Base-by-base conservation (phyloP, 2,888 invertebrate species). In the Cremastobaeus sp. region DNA sequence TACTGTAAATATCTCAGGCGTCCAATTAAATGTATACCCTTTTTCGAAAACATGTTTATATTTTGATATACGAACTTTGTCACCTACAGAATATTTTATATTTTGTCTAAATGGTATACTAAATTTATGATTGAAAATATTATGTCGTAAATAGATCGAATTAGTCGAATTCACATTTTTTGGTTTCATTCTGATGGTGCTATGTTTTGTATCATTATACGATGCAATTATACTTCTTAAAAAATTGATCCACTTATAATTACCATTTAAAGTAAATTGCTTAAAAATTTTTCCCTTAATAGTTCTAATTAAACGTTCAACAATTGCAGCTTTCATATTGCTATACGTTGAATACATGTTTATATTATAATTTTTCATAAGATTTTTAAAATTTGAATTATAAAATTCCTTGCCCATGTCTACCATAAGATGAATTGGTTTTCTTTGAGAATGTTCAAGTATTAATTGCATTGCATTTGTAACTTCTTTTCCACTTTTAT, bases 401-500 rank as follows among this genome's bases (percentile, higher is more conserved):
- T 71, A 57, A 43, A 69, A 60, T 20, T 69, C 37, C 12, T 12
- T 43, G 14, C 52, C 59, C 28, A 50, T 52, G 45, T 68, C 59
- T 0, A 68, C 59, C 3, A 52, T 30, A 1, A 69, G n/a, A 20
- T 76, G 59, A 52, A 74, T 68, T 8, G 74, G 77, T 41, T 54
- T 12, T 1, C 70, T 35, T 12, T 52, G n/a, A n/a, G n/a, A 70
- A 15, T 64, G n/a, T 6, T 14, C 6, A 4, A 65, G n/a, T 9
- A 78, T 50, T n/a, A 70, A 74, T 35, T 72, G 50, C 76, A 78
- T 81, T 4, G 80, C 80, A 8, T 47, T 35, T 3, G 76, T 74
- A 5, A 85, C 81, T 59, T 83, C 81, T 37, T 69, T 52, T 14
- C 68, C 83, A 50, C n/a, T 73, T 50, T 73, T 77, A 3, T 17